phyloP scores from a whole-genome alignment of 2,888 invertebrate species.

The Phytoseiulus persimilis region DNA sequence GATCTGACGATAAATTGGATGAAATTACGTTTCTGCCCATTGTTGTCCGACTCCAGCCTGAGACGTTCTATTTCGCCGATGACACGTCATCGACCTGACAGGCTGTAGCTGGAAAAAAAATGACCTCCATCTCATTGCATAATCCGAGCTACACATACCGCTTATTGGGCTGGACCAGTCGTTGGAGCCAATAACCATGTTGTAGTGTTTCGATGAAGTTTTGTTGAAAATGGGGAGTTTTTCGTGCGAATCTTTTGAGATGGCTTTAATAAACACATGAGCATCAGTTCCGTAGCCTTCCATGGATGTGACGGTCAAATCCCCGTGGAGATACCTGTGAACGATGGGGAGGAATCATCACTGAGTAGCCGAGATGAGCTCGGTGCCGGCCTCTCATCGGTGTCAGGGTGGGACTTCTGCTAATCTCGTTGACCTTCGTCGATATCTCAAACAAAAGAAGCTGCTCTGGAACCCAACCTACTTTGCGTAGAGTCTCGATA shows the following conservation, averaged over 20 bases:
- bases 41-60: neutral
- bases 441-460: too few species aligned
- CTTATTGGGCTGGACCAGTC: conserved; percentile 62
- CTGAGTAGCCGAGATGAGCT: too few species aligned
- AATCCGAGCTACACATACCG: conserved; percentile 40
- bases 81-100: too few species aligned
- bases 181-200: conserved; percentile 66
- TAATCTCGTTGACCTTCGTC: too few species aligned
- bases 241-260: conserved; percentile 94
- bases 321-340: conserved; percentile 71
- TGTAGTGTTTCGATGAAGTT: conserved; percentile 82
- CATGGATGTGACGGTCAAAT: conserved; percentile 80
- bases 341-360: too few species aligned
- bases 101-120: too few species aligned
- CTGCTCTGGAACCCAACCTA: conserved; percentile 55
- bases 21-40: neutral
- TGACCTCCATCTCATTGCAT: too few species aligned
- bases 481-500: conserved; percentile 88
- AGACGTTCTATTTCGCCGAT: neutral
- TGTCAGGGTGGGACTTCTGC: too few species aligned
- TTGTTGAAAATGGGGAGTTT: conserved; percentile 93
- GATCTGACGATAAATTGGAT: neutral
- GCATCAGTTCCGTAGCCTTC: conserved; percentile 97
- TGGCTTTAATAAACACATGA: conserved; percentile 86
- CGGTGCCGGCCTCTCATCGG: too few species aligned